Evolutionary conservation across 1,140 invertebrate genomes (phyloP).

Genomic region (Cydia strobilella): DNA sequence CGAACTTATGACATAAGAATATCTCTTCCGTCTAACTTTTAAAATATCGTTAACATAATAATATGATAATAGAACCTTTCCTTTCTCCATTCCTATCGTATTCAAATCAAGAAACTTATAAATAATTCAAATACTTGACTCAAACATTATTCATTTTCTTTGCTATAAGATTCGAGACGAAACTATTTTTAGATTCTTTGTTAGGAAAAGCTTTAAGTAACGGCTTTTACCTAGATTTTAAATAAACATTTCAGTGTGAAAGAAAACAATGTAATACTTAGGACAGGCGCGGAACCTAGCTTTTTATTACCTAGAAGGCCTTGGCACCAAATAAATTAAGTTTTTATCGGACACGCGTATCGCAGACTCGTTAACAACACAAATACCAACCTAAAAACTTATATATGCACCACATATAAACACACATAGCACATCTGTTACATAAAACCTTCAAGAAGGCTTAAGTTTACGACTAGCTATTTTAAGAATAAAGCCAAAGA

Average conservation of each 20-base stretch:
- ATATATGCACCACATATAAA: not conserved
- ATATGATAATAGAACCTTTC: not conserved
- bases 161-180: not conserved
- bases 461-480: slow-evolving; percentile 15
- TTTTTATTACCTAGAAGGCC: slow-evolving; percentile 14
- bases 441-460: slow-evolving; percentile 22
- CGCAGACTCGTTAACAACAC: slow-evolving; percentile 16
- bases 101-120: slow-evolving; percentile 10
- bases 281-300: not conserved
- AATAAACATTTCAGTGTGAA: not conserved
- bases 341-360: slow-evolving; percentile 21
- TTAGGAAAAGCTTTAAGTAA: not conserved
- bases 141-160: slow-evolving; percentile 11
- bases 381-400: slow-evolving; percentile 21
- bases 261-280: not conserved
- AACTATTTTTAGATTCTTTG: slow-evolving; percentile 28
- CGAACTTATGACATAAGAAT: not conserved
- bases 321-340: slow-evolving; percentile 26
- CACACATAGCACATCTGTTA: slow-evolving; percentile 14
- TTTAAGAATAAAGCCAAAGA: slow-evolving; percentile 14
- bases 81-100: not conserved
- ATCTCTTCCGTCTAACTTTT: not conserved
- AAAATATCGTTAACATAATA: not conserved
- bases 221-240: not conserved
- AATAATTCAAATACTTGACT: slow-evolving; percentile 25